Evolutionary conservation across 2,888 invertebrate genomes (phyloP).

Genomic region (Acrocera orbiculus): DNA sequence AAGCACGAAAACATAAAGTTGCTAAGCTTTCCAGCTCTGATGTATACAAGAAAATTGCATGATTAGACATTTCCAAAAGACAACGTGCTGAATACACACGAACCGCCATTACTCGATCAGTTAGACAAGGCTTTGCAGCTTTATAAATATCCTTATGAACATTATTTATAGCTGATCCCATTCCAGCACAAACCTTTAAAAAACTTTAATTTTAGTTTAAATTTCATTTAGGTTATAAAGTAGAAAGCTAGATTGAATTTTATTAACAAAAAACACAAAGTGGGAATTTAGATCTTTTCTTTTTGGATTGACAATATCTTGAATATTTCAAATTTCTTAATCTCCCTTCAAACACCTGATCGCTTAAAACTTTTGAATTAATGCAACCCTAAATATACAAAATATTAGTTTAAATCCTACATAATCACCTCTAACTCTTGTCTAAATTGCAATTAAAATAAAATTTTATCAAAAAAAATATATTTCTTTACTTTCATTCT

Average conservation of each 20-base stretch:
- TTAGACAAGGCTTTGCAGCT: conserved; percentile 69
- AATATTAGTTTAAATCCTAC: too few relatives aligned
- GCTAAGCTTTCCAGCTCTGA: conserved; percentile 83
- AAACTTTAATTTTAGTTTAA: too few relatives aligned
- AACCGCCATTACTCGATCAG: conserved; percentile 84
- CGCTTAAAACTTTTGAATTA: too few relatives aligned
- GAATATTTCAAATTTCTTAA: neutral
- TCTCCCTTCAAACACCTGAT: neutral
- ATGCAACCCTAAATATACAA: too few relatives aligned
- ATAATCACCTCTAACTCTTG: too few relatives aligned
- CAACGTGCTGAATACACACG: conserved; percentile 87
- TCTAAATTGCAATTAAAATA: too few relatives aligned
- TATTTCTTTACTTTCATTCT: too few relatives aligned
- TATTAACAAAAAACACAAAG: too few relatives aligned
- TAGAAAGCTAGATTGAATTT: too few relatives aligned
- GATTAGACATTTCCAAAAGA: conserved; percentile 72
- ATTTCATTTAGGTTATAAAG: too few relatives aligned
- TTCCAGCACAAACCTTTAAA: conserved; percentile 61
- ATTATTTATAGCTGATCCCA: conserved; percentile 82
- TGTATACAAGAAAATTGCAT: conserved; percentile 69
- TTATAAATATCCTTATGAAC: conserved; percentile 81
- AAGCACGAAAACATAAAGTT: conserved; percentile 77
- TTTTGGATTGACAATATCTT: neutral
- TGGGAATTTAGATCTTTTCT: too few relatives aligned
- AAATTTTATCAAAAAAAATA: too few relatives aligned